Conservation (phyloP, 1,140 invertebrate species). For the Megathymus violae region DNA sequence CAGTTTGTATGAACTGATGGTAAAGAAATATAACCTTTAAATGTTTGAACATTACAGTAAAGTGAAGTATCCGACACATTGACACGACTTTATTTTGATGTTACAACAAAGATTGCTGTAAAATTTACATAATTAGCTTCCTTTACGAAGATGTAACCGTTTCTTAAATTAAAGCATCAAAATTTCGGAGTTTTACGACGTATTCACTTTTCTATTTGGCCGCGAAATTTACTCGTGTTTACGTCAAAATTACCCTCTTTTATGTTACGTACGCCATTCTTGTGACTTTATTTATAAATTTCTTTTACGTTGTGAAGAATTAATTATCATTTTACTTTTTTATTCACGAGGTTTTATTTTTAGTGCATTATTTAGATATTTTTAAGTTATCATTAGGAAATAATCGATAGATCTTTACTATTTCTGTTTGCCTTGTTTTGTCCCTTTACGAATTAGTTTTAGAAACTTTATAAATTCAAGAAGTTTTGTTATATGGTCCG, state of each 20-base stretch:
- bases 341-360: neutral
- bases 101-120: slow-evolving; percentile 23
- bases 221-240: slow-evolving; percentile 33
- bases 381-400: too few relatives aligned
- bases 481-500: too few relatives aligned
- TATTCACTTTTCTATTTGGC: slow-evolving; percentile 32
- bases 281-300: slow-evolving; percentile 8
- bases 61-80: slow-evolving; percentile 17
- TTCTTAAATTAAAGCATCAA: slow-evolving; percentile 33
- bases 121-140: slow-evolving; percentile 29
- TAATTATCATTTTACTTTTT: slow-evolving; percentile 6
- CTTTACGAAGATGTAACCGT: slow-evolving; percentile 30
- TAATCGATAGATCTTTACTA: too few relatives aligned
- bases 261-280: slow-evolving; percentile 15
- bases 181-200: slow-evolving; percentile 33
- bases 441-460: too few relatives aligned
- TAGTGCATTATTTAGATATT: neutral
- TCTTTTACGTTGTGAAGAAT: neutral
- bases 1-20: too few relatives aligned
- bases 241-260: slow-evolving; percentile 22
- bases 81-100: slow-evolving; percentile 24
- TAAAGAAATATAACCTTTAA: neutral
- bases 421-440: too few relatives aligned
- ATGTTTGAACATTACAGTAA: slow-evolving; percentile 1
- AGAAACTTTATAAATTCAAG: too few relatives aligned